These are phyloP conservation scores for Rosalia funebris DNA, from an alignment of 2,888 invertebrate species.

Conservation along the genomic window DNA sequence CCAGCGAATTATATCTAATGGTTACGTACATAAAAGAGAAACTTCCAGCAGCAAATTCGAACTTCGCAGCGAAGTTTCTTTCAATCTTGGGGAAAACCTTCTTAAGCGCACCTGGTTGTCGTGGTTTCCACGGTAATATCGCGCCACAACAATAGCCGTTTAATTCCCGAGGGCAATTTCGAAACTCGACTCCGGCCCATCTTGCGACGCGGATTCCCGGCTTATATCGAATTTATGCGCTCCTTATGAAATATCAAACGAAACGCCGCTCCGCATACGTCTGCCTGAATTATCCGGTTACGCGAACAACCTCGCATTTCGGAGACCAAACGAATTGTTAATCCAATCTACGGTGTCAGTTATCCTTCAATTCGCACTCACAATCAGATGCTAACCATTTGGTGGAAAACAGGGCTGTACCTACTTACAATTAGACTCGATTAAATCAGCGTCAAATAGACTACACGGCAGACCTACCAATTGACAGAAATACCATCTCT, in stretches of 20 bases:
- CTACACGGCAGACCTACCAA: too few species aligned
- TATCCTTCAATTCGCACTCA: too few species aligned
- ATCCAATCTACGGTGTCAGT: too few species aligned
- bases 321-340: too few species aligned
- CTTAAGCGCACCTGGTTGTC: slow-evolving; percentile 3
- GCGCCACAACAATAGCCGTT: neutral
- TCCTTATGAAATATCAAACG: neutral
- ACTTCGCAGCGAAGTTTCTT: neutral
- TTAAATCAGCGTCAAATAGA: too few species aligned
- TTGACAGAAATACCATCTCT: too few species aligned
- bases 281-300: too few species aligned
- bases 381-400: too few species aligned
- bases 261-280: too few species aligned
- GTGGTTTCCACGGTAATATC: neutral
- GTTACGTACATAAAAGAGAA: neutral
- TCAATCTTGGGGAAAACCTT: neutral
- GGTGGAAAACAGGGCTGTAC: too few species aligned
- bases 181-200: neutral
- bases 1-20: neutral
- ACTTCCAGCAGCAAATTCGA: neutral
- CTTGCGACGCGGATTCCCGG: neutral
- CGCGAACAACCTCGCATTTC: too few species aligned
- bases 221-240: neutral
- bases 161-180: slow-evolving; percentile 7
- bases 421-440: too few species aligned